Conservation (phyloP, 2,797 vertebrate species). For the Ptychadena robeensis region DNA sequence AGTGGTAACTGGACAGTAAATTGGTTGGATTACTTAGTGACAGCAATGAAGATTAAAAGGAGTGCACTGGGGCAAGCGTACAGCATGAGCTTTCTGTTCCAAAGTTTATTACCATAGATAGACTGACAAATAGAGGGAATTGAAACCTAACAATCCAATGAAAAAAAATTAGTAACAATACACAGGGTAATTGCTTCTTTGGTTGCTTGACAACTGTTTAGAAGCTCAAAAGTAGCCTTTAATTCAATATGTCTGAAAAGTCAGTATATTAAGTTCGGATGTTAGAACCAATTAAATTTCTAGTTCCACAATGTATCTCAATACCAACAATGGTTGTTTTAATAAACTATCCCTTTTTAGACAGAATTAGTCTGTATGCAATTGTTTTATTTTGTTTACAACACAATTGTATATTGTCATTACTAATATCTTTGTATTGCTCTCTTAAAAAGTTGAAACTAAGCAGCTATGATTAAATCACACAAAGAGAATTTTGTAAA, state of each 20-base stretch:
- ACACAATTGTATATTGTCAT: neutral
- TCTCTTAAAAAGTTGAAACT: too few species aligned
- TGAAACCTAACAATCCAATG: constrained; percentile 59
- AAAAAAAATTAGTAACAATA: constrained; percentile 56
- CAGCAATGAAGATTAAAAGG: constrained; percentile 60
- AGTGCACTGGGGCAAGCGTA: constrained; percentile 42
- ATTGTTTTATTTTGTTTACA: neutral
- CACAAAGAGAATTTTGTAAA: too few species aligned
- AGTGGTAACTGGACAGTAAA: constrained; percentile 49
- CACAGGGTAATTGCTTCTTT: constrained; percentile 58
- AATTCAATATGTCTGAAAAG: constrained; percentile 50
- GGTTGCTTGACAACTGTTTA: constrained; percentile 57
- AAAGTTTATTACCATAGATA: constrained; percentile 58
- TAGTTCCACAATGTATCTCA: constrained; percentile 34
- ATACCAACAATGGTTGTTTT: constrained; percentile 17
- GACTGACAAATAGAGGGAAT: constrained; percentile 59
- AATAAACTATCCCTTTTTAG: neutral
- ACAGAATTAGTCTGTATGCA: neutral
- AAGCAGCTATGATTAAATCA: too few species aligned
- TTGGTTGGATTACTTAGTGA: constrained; percentile 61
- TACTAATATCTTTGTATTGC: too few species aligned
- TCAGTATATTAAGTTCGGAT: constrained; percentile 34
- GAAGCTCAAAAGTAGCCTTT: constrained; percentile 46
- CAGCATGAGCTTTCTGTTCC: constrained; percentile 49
- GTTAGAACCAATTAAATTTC: constrained; percentile 52